These are phyloP conservation scores for Tupiocoris notatus DNA, from an alignment of 2,888 invertebrate genomes.

Conservation along the genomic window DNA sequence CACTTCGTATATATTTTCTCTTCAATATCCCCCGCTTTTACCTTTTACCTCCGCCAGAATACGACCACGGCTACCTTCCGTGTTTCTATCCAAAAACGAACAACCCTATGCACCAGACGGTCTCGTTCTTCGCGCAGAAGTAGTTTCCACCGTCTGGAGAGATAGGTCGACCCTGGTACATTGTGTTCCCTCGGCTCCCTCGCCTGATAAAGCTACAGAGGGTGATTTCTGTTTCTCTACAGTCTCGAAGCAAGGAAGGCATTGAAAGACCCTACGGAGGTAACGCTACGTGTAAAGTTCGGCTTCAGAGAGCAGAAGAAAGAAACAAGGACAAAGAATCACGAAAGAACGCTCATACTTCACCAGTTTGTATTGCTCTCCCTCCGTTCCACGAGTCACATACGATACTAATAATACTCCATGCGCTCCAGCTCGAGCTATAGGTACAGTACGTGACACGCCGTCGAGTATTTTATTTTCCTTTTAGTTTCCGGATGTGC, in stretches of 20 bases:
- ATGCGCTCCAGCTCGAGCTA: neutral
- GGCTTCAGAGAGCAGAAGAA: neutral
- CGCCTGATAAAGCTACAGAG: neutral
- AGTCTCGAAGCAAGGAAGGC: no score
- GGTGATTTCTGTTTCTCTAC: neutral
- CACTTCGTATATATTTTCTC: neutral
- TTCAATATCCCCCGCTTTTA: neutral
- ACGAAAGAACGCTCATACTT: neutral
- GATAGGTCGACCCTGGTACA: neutral
- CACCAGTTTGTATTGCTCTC: neutral
- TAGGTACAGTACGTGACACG: neutral
- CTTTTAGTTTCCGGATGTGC: neutral
- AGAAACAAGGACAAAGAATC: neutral
- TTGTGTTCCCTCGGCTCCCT: no score
- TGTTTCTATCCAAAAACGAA: neutral
- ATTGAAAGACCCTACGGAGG: no score
- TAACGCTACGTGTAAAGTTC: no score
- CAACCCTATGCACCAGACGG: neutral
- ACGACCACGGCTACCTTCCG: neutral
- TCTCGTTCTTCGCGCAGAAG: neutral
- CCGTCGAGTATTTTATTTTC: neutral
- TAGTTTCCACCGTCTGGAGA: neutral
- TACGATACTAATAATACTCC: neutral
- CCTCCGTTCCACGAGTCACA: neutral
- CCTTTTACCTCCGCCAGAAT: neutral